phyloP scores from a whole-genome alignment of 2,113 vertebrate genomes.

The Xyliphius kryptos region DNA sequence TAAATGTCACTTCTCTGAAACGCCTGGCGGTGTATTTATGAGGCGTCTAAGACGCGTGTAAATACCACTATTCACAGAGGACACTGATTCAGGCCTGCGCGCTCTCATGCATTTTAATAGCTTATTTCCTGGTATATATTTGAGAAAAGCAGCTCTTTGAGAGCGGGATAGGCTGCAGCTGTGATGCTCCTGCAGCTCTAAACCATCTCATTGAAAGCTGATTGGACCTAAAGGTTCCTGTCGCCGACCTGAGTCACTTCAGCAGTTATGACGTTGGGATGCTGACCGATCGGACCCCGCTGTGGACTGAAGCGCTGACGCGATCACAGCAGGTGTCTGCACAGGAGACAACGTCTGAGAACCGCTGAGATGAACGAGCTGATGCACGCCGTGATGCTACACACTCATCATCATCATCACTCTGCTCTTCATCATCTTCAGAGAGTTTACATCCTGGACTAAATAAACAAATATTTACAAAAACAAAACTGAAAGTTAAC shows the following conservation, averaged over 20 bases:
- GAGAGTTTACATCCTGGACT: too few relatives aligned
- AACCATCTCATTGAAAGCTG: conserved; percentile 31
- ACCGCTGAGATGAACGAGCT: too few relatives aligned
- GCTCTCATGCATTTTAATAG: conserved; percentile 42
- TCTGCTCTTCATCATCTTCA: too few relatives aligned
- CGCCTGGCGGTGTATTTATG: conserved; percentile 16
- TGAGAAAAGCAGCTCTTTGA: conserved; percentile 18
- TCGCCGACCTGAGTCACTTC: background rate
- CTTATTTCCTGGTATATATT: conserved; percentile 35
- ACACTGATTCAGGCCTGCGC: conserved; percentile 21
- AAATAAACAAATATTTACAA: too few relatives aligned
- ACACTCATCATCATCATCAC: too few relatives aligned
- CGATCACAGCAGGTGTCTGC: too few relatives aligned
- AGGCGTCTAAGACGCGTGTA: conserved; percentile 24
- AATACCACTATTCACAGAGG: conserved; percentile 22
- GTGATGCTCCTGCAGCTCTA: conserved; percentile 34
- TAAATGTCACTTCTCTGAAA: conserved; percentile 28
- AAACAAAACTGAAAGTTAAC: too few relatives aligned
- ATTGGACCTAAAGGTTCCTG: conserved; percentile 26
- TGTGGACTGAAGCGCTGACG: too few relatives aligned
- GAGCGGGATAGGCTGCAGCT: conserved; percentile 16
- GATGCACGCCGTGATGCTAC: too few relatives aligned
- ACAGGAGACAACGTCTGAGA: too few relatives aligned
- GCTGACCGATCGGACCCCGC: too few relatives aligned
- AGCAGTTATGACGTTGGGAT: too few relatives aligned